Evolutionary conservation across 2,888 invertebrate species (phyloP), one percentile per base, ranked within the genome.

Genomic region (Amphipoea lucens): DNA sequence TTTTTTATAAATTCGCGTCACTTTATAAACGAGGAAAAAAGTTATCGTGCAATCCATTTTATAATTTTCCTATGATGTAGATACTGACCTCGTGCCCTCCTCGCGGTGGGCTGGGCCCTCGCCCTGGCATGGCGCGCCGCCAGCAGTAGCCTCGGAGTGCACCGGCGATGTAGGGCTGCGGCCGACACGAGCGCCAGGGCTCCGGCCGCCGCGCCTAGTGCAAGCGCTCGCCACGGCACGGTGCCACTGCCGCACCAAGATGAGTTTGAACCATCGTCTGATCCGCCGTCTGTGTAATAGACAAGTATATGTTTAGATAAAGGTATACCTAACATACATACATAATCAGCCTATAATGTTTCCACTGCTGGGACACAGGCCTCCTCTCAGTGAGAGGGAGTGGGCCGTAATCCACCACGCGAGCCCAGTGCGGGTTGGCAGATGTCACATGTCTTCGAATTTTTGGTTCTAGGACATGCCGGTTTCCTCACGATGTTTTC

Each of bases 151-250:
- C 95, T 89, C 84, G 96, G 96, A 78, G 95, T 94, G 91, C 94
- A 96, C 73, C 96, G 95, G 5, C 97, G 95, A 91, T 98, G 97
- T 85, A 97, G 94, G 70, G 97, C 97, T 1, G 94, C 93, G 20
- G 94, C 93, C 0, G 97, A 96, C 75, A 97, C 88, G 69, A 97
- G 92, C 80, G 97, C 89, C 70, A 97, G 92, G 70, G 97, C 94
- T 20, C 97, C 95, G 69, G 96, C 95, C 17, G 97, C 96, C 62
- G 96, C 95, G 83, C 97, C 94, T 83, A 98, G 92, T 62, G 97
- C 92, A 76, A 98, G 94, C 90, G 97, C 97, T 71, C 97, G 97
- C 97, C 98, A 97, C 68, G 98, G 97, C 45, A 97, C 94, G n/a
- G 94, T 93, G 80, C 95, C 95, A 23, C 91, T 90, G 75, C 92